Evolutionary conservation across 2,113 vertebrate genomes (phyloP).

Genomic region (Camelus bactrianus): DNA sequence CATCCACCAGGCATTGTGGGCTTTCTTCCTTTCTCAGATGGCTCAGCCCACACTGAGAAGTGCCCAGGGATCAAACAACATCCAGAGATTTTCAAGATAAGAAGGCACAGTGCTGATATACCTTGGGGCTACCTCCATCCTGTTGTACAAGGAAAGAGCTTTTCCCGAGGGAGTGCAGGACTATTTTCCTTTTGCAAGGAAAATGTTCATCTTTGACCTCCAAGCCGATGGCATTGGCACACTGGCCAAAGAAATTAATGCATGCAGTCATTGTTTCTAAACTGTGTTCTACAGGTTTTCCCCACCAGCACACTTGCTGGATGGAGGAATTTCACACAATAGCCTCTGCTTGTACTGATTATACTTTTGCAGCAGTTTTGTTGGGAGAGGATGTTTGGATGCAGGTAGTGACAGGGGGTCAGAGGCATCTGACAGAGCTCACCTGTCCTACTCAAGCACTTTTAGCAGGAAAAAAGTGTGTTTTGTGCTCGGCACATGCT

Average conservation of each 20-base stretch:
- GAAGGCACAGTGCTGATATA: neutral
- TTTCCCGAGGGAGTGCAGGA: neutral
- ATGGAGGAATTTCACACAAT: neutral
- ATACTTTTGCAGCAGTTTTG: neutral
- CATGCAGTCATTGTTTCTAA: neutral
- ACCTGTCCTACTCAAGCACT: no score
- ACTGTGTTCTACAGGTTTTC: slow-evolving; percentile 38
- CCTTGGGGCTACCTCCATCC: neutral
- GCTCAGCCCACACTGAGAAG: neutral
- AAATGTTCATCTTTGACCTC: neutral
- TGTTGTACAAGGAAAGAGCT: neutral
- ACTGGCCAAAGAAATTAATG: neutral
- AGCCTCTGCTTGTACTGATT: neutral
- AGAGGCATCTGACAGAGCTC: neutral
- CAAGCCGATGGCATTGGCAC: neutral
- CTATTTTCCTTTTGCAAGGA: neutral
- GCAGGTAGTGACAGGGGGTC: neutral
- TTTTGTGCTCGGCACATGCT: neutral
- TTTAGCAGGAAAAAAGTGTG: neutral
- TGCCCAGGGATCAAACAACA: neutral
- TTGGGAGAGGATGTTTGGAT: neutral
- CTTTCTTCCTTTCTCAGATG: neutral
- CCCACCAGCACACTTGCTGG: neutral
- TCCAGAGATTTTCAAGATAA: neutral
- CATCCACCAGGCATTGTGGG: neutral